Base-by-base conservation (phyloP, 2,797 vertebrate species). In the Euphonia xanthogaster region DNA sequence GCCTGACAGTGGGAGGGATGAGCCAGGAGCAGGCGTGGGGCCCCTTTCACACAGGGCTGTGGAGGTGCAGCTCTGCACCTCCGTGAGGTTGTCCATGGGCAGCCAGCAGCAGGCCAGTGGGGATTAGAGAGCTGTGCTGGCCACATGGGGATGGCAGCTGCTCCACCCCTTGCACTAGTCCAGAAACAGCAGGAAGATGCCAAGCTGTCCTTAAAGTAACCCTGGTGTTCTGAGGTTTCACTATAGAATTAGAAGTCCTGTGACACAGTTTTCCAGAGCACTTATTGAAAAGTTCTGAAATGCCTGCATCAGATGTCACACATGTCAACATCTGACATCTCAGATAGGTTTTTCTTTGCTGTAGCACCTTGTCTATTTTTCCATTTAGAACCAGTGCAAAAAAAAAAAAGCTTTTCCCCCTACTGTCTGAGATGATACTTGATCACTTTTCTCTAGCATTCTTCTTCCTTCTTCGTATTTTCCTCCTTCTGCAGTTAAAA, bases 51-150 rank as follows among this genome's bases (percentile, higher is more conserved):
- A 1, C 30, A 9, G 15, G 6, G 5, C 50, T n/a, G 25, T 31
- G 57, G 2, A 17, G 14, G 42, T 0, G 2, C 35, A 24, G 0
- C n/a, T 45, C 27, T 37, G 73, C 42, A 17, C 48, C n/a, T n/a
- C n/a, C 12, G 10, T 8, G 57, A 16, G 27, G 39, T 0, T 58
- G 42, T 21, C 12, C 3, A 1, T 6, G 42, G 47, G 39, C 60
- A 57, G 35, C 19, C 23, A 24, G 17, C 50, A 63, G 28, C 35
- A 67, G n/a, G 1, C 5, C 30, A 45, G 47, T 5, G 48, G 63
- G 28, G 31, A 25, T 40, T 6, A 35, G 18, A 55, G 31, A 15
- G 1, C 25, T 0, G 0, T 8, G 11, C 21, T 67, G 48, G 31
- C 27, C 40, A 42, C n/a, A 3, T 0, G 1, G 16, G 15, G 39